Conservation (phyloP, 2,113 vertebrate genomes). For the Macquaria australasica region DNA sequence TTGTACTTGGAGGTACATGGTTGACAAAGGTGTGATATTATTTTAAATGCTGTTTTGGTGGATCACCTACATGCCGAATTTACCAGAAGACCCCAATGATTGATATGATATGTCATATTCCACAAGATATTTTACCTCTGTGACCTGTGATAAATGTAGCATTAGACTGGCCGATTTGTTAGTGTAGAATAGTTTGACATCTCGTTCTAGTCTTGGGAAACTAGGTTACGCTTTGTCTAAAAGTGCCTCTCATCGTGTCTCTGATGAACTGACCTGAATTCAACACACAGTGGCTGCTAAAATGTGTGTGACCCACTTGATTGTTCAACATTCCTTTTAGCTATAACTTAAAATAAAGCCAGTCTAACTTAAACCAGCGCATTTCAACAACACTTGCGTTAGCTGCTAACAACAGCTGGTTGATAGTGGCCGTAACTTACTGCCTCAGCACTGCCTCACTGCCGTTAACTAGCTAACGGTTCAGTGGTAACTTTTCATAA, state of each 20-base stretch:
- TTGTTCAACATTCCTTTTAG: not conserved
- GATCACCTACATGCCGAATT: constrained; percentile 18
- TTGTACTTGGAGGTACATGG: not conserved
- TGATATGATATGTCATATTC: not conserved
- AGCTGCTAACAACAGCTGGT: constrained; percentile 42
- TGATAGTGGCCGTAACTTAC: not conserved
- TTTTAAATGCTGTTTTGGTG: constrained; percentile 5
- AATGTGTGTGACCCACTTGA: not conserved
- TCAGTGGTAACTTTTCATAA: not conserved
- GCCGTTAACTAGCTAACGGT: not conserved
- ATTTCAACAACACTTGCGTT: not conserved
- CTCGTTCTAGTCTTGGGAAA: not conserved
- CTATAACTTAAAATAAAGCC: not conserved
- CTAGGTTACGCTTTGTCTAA: constrained; percentile 18
- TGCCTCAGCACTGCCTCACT: too few species aligned
- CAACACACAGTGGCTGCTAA: not conserved
- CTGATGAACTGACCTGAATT: constrained; percentile 52
- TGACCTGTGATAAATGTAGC: not conserved
- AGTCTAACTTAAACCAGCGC: not conserved
- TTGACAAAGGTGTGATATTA: not conserved
- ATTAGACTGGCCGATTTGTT: not conserved
- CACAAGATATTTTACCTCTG: not conserved
- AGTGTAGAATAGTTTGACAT: not conserved
- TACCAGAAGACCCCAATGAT: not conserved
- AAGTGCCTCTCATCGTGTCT: constrained; percentile 9